Conservation (phyloP, 2,113 vertebrate species). For the Orientallactaga bullata region DNA sequence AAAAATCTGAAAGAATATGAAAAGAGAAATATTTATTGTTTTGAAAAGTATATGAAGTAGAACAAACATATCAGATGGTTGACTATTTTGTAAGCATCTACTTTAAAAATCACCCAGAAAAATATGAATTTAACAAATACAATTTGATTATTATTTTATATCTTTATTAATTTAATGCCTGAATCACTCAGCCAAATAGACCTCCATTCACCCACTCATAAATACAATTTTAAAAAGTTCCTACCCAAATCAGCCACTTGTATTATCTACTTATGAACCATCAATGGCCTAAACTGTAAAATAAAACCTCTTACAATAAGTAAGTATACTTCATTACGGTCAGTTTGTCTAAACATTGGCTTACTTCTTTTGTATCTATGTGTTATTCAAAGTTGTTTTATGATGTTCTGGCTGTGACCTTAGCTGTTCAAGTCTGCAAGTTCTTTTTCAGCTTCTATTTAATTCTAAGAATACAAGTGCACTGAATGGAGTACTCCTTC, state of each 20-base stretch:
- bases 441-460: not conserved
- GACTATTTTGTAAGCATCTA: constrained; percentile 48
- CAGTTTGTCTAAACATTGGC: constrained; percentile 24
- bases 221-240: constrained; percentile 12
- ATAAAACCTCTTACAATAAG: constrained; percentile 31
- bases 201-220: constrained; percentile 20
- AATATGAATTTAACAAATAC: not conserved
- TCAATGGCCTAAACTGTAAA: constrained; percentile 22
- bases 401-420: not conserved
- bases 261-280: constrained; percentile 46
- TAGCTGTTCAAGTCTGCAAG: not conserved
- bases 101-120: constrained; percentile 49
- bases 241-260: constrained; percentile 17
- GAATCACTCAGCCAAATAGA: constrained; percentile 1
- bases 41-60: constrained; percentile 25
- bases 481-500: not conserved
- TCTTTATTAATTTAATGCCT: not conserved
- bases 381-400: not conserved
- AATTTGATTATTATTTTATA: not conserved
- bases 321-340: not conserved
- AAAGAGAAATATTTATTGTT: not conserved
- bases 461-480: not conserved
- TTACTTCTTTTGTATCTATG: not conserved
- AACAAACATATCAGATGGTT: not conserved
- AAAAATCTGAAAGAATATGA: constrained; percentile 22